phyloP scores from a whole-genome alignment of 2,113 vertebrate species.

The Xenopus laevis region DNA sequence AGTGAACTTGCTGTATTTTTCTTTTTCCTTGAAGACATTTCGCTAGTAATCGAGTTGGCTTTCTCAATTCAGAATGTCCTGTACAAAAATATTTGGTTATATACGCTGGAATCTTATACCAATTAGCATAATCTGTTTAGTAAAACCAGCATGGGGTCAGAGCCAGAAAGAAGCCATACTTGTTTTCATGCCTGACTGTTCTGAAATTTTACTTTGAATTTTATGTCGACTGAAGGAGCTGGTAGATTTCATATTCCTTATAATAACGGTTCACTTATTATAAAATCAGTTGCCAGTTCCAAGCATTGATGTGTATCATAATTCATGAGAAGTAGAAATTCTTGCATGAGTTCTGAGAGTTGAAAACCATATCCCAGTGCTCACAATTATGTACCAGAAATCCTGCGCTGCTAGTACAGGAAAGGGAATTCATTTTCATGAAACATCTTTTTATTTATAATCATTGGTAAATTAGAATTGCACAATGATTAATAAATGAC shows the following conservation, averaged over 20 bases:
- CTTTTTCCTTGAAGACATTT: too few species aligned
- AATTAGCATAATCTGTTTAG: too few species aligned
- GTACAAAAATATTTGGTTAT: too few species aligned
- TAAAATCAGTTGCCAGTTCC: neutral
- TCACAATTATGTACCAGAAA: constrained; percentile 1
- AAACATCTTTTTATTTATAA: neutral
- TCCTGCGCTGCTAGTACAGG: neutral
- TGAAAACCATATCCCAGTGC: constrained; percentile 7
- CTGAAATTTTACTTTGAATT: neutral
- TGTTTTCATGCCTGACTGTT: too few species aligned
- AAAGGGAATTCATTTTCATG: neutral
- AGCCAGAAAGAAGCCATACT: too few species aligned
- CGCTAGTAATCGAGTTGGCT: too few species aligned
- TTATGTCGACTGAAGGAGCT: neutral
- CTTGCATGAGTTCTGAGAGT: constrained; percentile 1
- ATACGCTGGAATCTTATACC: too few species aligned
- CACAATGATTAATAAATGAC: too few species aligned
- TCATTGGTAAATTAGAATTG: too few species aligned
- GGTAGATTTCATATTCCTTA: neutral
- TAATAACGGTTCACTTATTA: constrained; percentile 15
- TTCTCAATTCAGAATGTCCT: too few species aligned
- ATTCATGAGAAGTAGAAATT: neutral
- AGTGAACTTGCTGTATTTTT: too few species aligned
- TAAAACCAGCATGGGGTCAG: too few species aligned
- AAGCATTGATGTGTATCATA: constrained; percentile 11